Evolutionary conservation across 1,140 invertebrate species (phyloP).

Genomic region (Drosophila repleta): DNA sequence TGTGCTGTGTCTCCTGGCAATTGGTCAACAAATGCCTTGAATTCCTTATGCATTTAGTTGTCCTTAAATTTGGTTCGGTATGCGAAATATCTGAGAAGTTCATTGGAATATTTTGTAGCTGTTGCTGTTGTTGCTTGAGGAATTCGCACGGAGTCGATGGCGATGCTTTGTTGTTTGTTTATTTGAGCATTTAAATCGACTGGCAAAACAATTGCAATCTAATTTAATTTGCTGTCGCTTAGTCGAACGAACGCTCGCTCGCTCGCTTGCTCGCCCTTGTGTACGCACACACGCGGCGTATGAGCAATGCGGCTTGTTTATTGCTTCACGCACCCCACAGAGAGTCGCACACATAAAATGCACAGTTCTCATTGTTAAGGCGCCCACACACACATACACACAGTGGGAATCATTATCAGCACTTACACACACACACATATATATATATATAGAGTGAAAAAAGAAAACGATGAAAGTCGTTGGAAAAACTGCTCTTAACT

Average conservation of each 20-base stretch:
- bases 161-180: conserved; percentile 19
- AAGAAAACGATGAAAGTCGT: conserved; percentile 37
- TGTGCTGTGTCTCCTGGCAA: background rate
- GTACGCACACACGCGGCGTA: conserved; percentile 62
- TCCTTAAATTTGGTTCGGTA: background rate
- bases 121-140: background rate
- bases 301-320: conserved; percentile 75
- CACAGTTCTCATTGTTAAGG: conserved; percentile 36
- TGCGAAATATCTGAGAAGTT: conserved; percentile 1
- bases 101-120: background rate
- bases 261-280: no score
- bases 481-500: conserved; percentile 71
- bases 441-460: conserved; percentile 19
- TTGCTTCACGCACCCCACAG: conserved; percentile 46
- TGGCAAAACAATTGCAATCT: conserved; percentile 59
- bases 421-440: conserved; percentile 49
- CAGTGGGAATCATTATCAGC: conserved; percentile 69
- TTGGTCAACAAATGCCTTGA: background rate
- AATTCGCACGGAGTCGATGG: conserved; percentile 3
- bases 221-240: conserved; percentile 62
- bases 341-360: conserved; percentile 55
- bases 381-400: conserved; percentile 18
- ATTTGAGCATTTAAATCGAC: conserved; percentile 53
- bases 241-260: conserved; percentile 10
- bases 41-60: background rate